Conservation (phyloP, 37 sponge, comb jelly and placozoan species). For the Chondrosia reniformis region DNA sequence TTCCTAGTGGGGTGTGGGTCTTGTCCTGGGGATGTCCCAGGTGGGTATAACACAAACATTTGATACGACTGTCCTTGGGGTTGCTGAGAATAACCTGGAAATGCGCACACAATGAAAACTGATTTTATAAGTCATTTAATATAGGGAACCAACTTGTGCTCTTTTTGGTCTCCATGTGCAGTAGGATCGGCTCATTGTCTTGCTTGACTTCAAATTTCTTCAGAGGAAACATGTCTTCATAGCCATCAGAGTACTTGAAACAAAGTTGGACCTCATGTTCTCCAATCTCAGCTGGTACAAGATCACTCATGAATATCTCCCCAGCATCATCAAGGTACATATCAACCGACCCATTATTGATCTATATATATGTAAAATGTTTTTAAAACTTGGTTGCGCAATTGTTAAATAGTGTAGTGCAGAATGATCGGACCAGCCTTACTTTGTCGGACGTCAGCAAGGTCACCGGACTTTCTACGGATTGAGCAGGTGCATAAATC, state of each 20-base stretch:
- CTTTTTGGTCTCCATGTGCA: neutral
- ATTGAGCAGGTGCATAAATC: neutral
- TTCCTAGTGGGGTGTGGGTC: neutral
- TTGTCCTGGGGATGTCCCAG: too few relatives aligned
- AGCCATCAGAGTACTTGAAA: constrained; percentile 19
- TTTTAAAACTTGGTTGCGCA: neutral
- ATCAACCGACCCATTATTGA: constrained; percentile 1
- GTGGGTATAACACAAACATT: too few relatives aligned
- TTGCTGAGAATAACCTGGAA: neutral
- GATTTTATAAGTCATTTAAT: neutral
- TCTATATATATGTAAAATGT: neutral
- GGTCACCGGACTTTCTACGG: neutral
- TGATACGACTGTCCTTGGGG: neutral
- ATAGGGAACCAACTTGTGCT: neutral
- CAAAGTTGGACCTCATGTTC: constrained; percentile 13
- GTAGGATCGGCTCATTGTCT: neutral
- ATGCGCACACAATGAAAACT: neutral
- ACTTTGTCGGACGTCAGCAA: constrained; percentile 20
- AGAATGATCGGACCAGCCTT: neutral
- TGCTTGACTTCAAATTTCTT: neutral
- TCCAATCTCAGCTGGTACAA: neutral
- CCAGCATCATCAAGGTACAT: neutral
- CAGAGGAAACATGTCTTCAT: constrained; percentile 14
- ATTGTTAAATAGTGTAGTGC: neutral
- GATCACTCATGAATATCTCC: neutral